Conservation (phyloP, 35 echinoderm and acorn worm species). For the Patiria miniata region DNA sequence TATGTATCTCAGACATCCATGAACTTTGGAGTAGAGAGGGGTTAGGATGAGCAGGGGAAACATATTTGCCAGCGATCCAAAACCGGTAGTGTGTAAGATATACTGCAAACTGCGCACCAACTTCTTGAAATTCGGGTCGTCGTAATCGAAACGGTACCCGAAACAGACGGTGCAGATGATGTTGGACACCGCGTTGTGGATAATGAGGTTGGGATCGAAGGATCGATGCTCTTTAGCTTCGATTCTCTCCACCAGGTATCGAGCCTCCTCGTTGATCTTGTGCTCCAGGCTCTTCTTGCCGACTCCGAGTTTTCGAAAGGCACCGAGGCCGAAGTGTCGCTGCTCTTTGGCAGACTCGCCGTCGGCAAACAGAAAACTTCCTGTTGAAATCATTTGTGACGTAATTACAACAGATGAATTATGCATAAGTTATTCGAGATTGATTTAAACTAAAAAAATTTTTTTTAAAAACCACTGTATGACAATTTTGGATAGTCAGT, state of each 20-base stretch:
- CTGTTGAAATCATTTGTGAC: constrained; percentile 27
- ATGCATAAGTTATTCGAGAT: too few species aligned
- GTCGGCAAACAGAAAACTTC: constrained; percentile 48
- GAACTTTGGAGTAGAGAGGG: background rate
- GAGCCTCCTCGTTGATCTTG: constrained; percentile 54
- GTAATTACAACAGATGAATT: too few species aligned
- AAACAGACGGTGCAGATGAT: constrained; percentile 76
- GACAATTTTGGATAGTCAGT: too few species aligned
- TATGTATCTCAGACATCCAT: constrained; percentile 3
- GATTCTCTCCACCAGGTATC: constrained; percentile 20
- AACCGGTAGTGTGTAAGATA: background rate
- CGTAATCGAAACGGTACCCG: constrained; percentile 67
- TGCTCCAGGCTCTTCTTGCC: constrained; percentile 65
- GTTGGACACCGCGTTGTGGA: constrained; percentile 59
- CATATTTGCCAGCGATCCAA: constrained; percentile 1
- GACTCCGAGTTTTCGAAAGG: constrained; percentile 62
- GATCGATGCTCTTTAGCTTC: background rate
- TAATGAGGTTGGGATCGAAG: background rate
- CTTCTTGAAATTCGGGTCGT: constrained; percentile 41
- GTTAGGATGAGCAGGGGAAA: background rate
- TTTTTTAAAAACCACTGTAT: too few species aligned
- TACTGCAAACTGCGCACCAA: background rate
- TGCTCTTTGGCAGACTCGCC: constrained; percentile 53
- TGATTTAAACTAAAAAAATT: too few species aligned
- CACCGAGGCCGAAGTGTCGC: constrained; percentile 25